Evolutionary conservation across 2,797 vertebrate genomes (phyloP).

Genomic region (Rhinoraja longicauda): DNA sequence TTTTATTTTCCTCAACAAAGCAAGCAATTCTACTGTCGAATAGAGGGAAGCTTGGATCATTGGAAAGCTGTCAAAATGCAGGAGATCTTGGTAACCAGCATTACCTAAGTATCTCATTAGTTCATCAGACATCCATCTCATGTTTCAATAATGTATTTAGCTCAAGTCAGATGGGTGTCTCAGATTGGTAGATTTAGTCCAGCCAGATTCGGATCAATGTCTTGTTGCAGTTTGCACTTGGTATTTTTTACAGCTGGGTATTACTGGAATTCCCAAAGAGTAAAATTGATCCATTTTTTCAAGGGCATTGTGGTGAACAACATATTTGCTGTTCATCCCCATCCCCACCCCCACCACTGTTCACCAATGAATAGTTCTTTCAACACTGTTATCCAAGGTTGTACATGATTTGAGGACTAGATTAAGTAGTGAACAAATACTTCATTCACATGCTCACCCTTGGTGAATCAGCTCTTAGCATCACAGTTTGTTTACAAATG

Average conservation of each 20-base stretch:
- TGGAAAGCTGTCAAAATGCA: constrained; percentile 20
- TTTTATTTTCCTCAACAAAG: not conserved
- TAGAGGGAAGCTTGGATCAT: not conserved
- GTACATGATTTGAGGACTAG: not conserved
- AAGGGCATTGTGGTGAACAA: not conserved
- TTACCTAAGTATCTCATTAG: constrained; percentile 36
- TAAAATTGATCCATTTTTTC: not conserved
- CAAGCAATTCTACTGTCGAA: too few relatives aligned
- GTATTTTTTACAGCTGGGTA: not conserved
- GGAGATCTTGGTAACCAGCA: not conserved
- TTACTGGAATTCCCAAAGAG: constrained; percentile 6
- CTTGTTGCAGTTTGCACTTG: not conserved
- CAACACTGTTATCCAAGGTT: not conserved
- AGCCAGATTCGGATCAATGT: not conserved
- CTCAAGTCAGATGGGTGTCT: not conserved
- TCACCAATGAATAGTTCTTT: not conserved
- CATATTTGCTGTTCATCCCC: not conserved
- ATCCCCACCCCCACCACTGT: not conserved
- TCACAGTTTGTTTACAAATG: not conserved
- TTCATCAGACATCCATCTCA: not conserved
- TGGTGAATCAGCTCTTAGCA: not conserved
- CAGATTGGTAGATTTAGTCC: not conserved
- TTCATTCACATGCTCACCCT: not conserved
- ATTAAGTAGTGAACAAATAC: not conserved
- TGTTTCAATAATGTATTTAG: constrained; percentile 16